These are phyloP conservation scores for Dexiosoma caninum DNA, from an alignment of 2,888 invertebrate species.

Conservation along the genomic window DNA sequence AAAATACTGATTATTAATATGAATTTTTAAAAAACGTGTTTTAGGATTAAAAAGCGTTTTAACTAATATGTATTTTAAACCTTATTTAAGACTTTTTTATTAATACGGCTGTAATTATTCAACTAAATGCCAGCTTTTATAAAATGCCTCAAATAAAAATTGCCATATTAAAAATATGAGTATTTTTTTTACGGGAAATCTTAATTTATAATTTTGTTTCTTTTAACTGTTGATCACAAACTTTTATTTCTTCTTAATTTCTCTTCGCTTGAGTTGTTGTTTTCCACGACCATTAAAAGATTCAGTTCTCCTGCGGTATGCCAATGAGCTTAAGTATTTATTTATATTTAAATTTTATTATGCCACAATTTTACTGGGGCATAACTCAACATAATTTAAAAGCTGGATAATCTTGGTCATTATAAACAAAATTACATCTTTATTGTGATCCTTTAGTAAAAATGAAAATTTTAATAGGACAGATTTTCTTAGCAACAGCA, in stretches of 20 bases:
- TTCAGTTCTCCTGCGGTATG: background rate
- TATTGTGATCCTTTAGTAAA: constrained; percentile 35
- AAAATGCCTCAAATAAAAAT: too few species aligned
- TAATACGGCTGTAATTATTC: too few species aligned
- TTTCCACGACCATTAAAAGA: background rate
- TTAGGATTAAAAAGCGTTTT: too few species aligned
- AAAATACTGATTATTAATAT: too few species aligned
- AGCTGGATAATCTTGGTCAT: constrained; percentile 40
- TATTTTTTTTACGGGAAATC: too few species aligned
- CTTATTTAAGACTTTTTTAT: too few species aligned
- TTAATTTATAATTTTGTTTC: too few species aligned
- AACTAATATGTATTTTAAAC: too few species aligned
- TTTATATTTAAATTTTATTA: constrained; percentile 16
- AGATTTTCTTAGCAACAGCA: background rate
- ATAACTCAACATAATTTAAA: constrained; percentile 35
- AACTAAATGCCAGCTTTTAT: too few species aligned
- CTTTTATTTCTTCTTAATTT: background rate
- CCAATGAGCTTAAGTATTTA: constrained; percentile 5
- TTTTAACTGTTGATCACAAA: too few species aligned
- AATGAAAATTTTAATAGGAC: background rate
- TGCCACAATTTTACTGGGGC: constrained; percentile 21
- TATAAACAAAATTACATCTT: constrained; percentile 45
- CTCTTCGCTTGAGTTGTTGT: background rate
- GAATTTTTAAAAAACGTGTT: too few species aligned
- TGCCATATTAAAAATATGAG: too few species aligned